Evolutionary conservation across 2,113 vertebrate genomes (phyloP).

Genomic region (Pelecanus crispus): DNA sequence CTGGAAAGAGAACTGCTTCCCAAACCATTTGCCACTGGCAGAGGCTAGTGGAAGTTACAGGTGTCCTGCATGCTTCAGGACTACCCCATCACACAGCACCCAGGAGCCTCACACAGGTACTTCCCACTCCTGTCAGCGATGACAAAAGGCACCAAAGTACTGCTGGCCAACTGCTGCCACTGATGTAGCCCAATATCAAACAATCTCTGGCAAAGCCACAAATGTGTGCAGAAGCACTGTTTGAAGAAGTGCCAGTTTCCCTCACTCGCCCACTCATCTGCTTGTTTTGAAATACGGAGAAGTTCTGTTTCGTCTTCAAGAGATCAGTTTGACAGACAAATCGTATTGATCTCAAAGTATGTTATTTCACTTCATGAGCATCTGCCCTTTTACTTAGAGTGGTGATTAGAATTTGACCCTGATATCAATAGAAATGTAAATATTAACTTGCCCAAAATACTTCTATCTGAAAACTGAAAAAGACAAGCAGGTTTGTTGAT

Average conservation of each 20-base stretch:
- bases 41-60: neutral
- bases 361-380: neutral
- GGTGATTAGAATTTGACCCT: slow-evolving; percentile 3
- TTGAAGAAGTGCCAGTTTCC: slow-evolving; percentile 1
- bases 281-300: neutral
- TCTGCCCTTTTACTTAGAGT: neutral
- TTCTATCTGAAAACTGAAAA: slow-evolving; percentile 1
- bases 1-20: neutral
- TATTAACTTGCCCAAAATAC: neutral
- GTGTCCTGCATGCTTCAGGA: neutral
- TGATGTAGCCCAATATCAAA: neutral
- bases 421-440: neutral
- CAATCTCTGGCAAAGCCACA: neutral
- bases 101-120: neutral
- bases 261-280: neutral
- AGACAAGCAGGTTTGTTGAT: neutral
- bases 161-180: neutral
- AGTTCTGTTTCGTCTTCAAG: neutral
- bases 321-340: neutral
- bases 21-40: neutral
- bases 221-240: neutral
- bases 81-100: neutral
- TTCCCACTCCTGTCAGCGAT: neutral
- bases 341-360: neutral
- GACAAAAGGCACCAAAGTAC: neutral